Conservation (phyloP, 2,888 invertebrate species). For the Tolmerus cingulatus region DNA sequence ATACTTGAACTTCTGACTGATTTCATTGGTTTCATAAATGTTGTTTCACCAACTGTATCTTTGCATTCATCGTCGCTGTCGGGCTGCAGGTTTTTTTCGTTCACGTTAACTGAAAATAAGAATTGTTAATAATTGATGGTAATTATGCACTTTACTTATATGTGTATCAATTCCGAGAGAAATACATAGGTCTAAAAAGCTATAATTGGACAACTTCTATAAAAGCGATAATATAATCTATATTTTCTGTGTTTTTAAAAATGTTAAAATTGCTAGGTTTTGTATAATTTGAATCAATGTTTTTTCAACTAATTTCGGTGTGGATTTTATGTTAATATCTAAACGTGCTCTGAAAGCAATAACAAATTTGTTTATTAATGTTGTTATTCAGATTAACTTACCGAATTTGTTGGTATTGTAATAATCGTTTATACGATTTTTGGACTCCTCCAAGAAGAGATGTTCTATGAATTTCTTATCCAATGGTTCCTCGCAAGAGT, state of each 20-base stretch:
- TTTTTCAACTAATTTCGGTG: no score
- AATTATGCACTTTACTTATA: background rate
- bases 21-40: slow-evolving; percentile 67
- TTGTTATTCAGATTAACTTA: background rate
- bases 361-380: background rate
- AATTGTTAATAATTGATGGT: background rate
- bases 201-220: background rate
- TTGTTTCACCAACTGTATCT: slow-evolving; percentile 67
- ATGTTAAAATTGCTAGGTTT: no score
- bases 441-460: slow-evolving; percentile 62
- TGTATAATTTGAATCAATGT: no score
- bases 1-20: slow-evolving; percentile 76
- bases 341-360: no score
- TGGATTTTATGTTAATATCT: no score
- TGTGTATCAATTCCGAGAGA: no score
- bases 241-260: no score
- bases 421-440: slow-evolving; percentile 62
- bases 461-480: slow-evolving; percentile 63
- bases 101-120: slow-evolving; percentile 51
- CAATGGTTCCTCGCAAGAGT: slow-evolving; percentile 60
- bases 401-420: slow-evolving; percentile 55
- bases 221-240: background rate
- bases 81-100: slow-evolving; percentile 52
- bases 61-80: slow-evolving; percentile 67
- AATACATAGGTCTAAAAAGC: background rate